Evolutionary conservation across 2,797 vertebrate species (phyloP).

Genomic region (Salmo trutta): DNA sequence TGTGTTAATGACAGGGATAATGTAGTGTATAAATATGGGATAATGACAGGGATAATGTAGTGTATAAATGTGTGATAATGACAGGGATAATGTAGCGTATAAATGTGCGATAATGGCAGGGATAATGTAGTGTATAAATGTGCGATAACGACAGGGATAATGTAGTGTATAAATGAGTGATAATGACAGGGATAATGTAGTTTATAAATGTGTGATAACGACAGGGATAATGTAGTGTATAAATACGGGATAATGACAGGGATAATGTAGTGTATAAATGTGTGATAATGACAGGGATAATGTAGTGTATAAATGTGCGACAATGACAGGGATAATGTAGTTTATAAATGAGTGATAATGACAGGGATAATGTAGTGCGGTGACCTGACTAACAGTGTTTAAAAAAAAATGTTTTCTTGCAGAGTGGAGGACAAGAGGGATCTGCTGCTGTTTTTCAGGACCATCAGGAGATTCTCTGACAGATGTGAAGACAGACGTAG

Average conservation of each 20-base stretch:
- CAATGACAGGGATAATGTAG: background rate
- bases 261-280: background rate
- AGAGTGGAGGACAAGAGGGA: conserved; percentile 81
- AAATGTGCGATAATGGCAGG: no score
- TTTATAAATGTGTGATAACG: background rate
- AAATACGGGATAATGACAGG: no score
- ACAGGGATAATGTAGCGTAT: background rate
- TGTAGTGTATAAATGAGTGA: no score
- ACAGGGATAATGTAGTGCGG: background rate
- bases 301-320: no score
- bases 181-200: no score
- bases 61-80: background rate
- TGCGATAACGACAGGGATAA: no score
- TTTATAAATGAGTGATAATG: no score
- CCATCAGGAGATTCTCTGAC: conserved; percentile 78
- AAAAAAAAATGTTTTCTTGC: conserved; percentile 35
- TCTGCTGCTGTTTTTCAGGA: conserved; percentile 85
- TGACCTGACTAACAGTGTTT: background rate
- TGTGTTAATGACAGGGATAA: no score
- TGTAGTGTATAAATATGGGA: background rate
- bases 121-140: background rate
- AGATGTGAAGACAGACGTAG: conserved; percentile 76
- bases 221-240: background rate
- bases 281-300: no score
- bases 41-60: no score